These are phyloP conservation scores for Chelonus insularis DNA, from an alignment of 1,140 invertebrate genomes.

Conservation along the genomic window DNA sequence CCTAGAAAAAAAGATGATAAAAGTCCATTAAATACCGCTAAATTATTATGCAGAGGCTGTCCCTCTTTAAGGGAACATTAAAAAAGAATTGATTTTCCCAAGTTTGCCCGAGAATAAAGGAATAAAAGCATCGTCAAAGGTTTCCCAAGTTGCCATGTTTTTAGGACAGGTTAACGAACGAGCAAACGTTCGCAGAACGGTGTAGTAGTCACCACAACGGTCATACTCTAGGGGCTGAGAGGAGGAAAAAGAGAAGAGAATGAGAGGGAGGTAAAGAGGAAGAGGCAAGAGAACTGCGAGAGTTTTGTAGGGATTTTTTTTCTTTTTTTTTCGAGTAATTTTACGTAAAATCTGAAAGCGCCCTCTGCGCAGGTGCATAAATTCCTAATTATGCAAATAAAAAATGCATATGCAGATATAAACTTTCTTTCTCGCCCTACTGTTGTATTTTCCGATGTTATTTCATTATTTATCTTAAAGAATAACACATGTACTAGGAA, in stretches of 20 bases:
- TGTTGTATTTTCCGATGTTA: too few species aligned
- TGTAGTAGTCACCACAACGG: not conserved
- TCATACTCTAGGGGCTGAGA: not conserved
- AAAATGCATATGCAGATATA: too few species aligned
- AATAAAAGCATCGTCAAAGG: not conserved
- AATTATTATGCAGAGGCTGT: not conserved
- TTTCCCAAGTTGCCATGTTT: not conserved
- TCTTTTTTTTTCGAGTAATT: not conserved
- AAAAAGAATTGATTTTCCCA: not conserved
- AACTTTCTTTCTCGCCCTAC: too few species aligned
- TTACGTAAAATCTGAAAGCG: not conserved
- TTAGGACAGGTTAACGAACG: constrained; percentile 12
- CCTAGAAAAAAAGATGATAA: too few species aligned
- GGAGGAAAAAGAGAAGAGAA: not conserved
- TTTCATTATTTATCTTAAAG: too few species aligned
- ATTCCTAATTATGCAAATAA: too few species aligned
- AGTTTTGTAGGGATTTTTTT: not conserved
- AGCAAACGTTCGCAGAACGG: constrained; percentile 12
- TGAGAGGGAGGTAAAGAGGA: not conserved
- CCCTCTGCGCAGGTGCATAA: not conserved
- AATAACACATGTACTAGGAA: too few species aligned
- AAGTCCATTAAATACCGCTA: not conserved
- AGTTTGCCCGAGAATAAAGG: not conserved
- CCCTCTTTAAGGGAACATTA: too few species aligned
- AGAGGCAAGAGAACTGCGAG: not conserved